A percentile compares a stretch with the other conserved stretches of the same genome.
phyloP scores from a whole-genome alignment of 2,113 vertebrate species.

The Leptobrachium ailaonicum region DNA sequence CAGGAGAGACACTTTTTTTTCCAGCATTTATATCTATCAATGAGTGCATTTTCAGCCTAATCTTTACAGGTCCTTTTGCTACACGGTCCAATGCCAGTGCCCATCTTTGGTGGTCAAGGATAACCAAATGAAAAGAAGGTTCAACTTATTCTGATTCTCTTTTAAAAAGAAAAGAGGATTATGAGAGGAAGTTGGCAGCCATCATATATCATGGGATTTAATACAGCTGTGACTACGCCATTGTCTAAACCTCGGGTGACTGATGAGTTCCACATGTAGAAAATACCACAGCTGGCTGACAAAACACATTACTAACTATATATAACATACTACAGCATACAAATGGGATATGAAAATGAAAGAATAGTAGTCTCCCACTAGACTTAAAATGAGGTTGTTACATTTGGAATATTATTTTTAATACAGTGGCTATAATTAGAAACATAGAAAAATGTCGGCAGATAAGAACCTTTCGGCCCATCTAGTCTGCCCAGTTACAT shows the following conservation, averaged over 20 bases:
- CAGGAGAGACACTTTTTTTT: no score
- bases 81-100: neutral
- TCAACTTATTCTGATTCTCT: neutral
- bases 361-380: neutral
- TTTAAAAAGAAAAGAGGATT: neutral
- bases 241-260: neutral
- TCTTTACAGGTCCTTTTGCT: neutral
- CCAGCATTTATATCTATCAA: neutral
- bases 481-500: no score
- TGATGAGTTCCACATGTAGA: constrained; percentile 1
- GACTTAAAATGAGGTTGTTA: neutral
- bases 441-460: no score
- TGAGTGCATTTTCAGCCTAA: neutral
- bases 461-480: no score
- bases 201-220: constrained; percentile 6
- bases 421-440: no score
- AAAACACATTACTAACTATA: neutral
- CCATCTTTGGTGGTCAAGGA: neutral
- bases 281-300: neutral
- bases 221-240: constrained; percentile 11
- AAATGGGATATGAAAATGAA: constrained; percentile 6
- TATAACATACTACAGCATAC: neutral
- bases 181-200: neutral
- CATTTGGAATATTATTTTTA: no score
- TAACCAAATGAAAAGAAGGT: neutral